phyloP scores from a whole-genome alignment of 1,140 invertebrate species.

The Panagrolaimus sp. region DNA sequence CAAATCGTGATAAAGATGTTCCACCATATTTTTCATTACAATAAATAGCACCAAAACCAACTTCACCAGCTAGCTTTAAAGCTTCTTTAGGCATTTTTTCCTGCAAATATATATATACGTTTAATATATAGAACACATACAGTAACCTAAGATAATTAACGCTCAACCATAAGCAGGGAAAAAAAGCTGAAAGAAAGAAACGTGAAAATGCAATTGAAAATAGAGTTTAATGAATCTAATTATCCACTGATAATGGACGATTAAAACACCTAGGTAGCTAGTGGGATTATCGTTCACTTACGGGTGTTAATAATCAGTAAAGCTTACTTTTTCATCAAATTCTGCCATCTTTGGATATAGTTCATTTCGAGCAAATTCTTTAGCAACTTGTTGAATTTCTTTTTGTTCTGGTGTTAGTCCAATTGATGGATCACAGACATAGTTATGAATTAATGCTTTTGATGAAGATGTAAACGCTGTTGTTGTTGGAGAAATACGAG shows the following conservation, averaged over 20 bases:
- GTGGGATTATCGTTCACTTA: no score
- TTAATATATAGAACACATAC: constrained; percentile 23
- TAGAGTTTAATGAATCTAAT: no score
- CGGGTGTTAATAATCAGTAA: no score
- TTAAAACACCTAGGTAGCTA: no score
- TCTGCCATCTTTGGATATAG: constrained; percentile 65
- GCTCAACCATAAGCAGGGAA: no score
- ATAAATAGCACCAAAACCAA: constrained; percentile 67
- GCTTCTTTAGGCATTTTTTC: constrained; percentile 60
- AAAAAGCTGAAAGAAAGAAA: no score
- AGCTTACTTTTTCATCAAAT: constrained; percentile 65
- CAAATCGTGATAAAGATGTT: constrained; percentile 63
- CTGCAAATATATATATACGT: constrained; percentile 35
- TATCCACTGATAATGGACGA: no score
- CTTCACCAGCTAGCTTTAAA: constrained; percentile 60
- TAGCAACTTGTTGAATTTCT: constrained; percentile 64
- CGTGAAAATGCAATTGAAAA: no score
- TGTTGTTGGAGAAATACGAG: no score
- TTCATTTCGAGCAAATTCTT: constrained; percentile 65
- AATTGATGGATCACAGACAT: constrained; percentile 10
- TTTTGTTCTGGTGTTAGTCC: constrained; percentile 59
- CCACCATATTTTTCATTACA: constrained; percentile 64
- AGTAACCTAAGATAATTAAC: no score
- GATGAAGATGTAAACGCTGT: no score
- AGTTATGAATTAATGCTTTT: background rate